These are phyloP conservation scores for Carassius gibelio DNA, from an alignment of 2,113 vertebrate species.

Conservation along the genomic window DNA sequence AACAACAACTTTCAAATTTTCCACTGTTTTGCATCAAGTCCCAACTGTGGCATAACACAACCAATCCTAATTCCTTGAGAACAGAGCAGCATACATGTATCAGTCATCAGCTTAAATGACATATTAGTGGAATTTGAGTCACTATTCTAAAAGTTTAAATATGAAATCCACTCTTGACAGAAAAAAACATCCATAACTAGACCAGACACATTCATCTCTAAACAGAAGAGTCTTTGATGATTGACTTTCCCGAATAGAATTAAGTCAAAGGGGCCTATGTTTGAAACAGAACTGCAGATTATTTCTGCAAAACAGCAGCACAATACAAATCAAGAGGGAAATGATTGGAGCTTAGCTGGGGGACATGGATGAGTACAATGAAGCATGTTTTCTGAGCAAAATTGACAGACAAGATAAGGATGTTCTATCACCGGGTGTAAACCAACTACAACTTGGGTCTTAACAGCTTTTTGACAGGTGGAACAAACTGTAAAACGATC, in stretches of 20 bases:
- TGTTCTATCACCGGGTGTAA: slow-evolving; percentile 2
- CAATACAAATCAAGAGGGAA: neutral
- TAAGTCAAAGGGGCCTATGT: neutral
- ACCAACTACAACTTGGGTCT: neutral
- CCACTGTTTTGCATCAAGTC: slow-evolving; percentile 14
- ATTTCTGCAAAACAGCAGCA: neutral
- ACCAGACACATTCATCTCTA: slow-evolving; percentile 35
- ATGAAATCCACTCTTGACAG: slow-evolving; percentile 31
- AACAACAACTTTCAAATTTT: neutral
- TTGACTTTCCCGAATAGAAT: neutral
- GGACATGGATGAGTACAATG: slow-evolving; percentile 8
- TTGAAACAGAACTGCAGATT: slow-evolving; percentile 20
- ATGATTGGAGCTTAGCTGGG: neutral
- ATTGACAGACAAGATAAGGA: neutral
- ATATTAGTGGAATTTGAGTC: slow-evolving; percentile 20
- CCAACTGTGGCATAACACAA: neutral
- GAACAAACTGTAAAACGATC: neutral
- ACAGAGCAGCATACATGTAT: slow-evolving; percentile 11
- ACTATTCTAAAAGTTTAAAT: slow-evolving; percentile 23
- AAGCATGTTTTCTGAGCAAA: neutral
- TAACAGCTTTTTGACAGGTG: neutral
- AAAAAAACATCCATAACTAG: slow-evolving; percentile 10
- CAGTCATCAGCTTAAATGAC: neutral
- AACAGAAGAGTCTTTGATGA: slow-evolving; percentile 21
- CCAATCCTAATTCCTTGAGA: slow-evolving; percentile 1